Evolutionary conservation across 1,140 invertebrate genomes (phyloP), one percentile per base, ranked within the genome.

Genomic region (Samia ricini): DNA sequence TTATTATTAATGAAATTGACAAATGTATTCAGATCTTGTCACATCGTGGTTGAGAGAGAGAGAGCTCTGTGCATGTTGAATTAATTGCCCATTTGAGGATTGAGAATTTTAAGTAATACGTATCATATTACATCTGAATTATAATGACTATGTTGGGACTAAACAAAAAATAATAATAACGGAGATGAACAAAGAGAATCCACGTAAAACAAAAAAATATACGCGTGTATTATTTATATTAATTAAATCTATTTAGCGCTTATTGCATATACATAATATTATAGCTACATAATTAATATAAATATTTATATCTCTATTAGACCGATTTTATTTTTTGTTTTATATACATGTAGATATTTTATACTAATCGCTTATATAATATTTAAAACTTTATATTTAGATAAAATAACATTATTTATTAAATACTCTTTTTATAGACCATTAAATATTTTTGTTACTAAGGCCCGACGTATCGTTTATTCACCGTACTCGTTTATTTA

Each of bases 111-210:
- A 56, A 56, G n/a, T 56, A 56, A 29, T 18, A 26, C n/a, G 54
- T 56, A 56, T 56, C 54, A 29, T 18, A 19, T 56, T 56, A 56
- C 54, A 56, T n/a, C 54, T 12, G 54, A 56, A 56, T 56, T 56
- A 29, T 56, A 56, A 56, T 56, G 54, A 56, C 23, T 18, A 22
- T 21, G 1, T 51, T 51, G 4, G 15, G 33, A 15, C n/a, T 15
- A 42, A 15, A 42, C 10, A 42, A 42, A 42, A 42, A 20, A 48
- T 48, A 48, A 48, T 48, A n/a, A 10, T 23, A 19, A 52, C 22
- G 20, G 51, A 52, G 22, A 52, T 15, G 51, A 52, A 52, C 20
- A 22, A 0, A 15, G n/a, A 15, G 33, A 42, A n/a, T n/a, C n/a
- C n/a, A n/a, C n/a, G n/a, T n/a, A n/a, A 4, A 8, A 26, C 26